Evolutionary conservation across 2,113 vertebrate species (phyloP), one percentile per base, ranked within the genome.

Genomic region (Pterocles orientalis): DNA sequence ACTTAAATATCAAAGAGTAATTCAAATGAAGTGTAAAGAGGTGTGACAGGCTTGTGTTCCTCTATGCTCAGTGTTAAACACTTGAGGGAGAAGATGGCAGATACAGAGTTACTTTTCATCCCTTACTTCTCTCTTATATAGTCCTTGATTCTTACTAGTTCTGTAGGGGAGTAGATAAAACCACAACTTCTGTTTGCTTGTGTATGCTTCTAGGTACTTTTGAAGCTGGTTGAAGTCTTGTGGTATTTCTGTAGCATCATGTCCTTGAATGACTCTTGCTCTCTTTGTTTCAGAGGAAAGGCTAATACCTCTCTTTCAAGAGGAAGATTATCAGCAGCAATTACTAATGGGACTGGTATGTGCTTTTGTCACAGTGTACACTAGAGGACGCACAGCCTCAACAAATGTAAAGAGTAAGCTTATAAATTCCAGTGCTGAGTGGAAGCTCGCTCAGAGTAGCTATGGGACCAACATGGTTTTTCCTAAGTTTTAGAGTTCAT

Each of bases 311-410:
- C 98, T 99, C 70, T 98, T 99, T 94, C 98, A 99, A 94, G 99
- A 99, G 96, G 99, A 99, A 34, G 99, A 99, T 84, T 97, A 93
- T 77, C 98, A 98, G 60, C 99, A 99, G 97, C 98, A 98, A 77
- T 94, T 98, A 81, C 98, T 99, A 41, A 98, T 98, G 78, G 99
- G 99, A 84, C 97, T 99, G 99, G 99, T 99, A 98, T 94, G 99
- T 95, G 62, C 65, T 91, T 69, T 71, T 68, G 14, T 76, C 69
- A n/a, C 12, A 58, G 24, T 39, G n/a, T 36, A n/a, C 82, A 69
- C 86, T 79, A 91, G 77, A 21, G 66, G 87, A 53, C 47, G n/a
- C 28, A 51, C 88, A 82, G 11, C 36, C 75, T 73, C 82, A 75
- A 72, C 54, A 17, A n/a, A 48, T 19, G 25, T n/a, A 9, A 47